phyloP scores from a whole-genome alignment of 1,140 invertebrate genomes.

The Steinernema feltiae region DNA sequence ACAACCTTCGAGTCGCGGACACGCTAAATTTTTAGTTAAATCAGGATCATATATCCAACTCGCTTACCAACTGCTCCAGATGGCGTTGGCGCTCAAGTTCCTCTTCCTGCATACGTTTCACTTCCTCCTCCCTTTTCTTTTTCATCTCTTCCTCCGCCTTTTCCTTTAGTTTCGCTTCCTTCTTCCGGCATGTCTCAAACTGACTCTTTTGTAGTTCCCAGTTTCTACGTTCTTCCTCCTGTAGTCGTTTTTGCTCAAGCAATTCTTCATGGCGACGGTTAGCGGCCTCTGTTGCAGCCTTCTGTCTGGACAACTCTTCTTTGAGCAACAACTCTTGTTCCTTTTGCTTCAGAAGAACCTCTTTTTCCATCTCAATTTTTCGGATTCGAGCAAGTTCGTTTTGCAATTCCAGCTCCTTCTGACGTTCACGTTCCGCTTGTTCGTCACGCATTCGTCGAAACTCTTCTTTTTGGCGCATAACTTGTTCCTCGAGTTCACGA shows the following conservation, averaged over 20 bases:
- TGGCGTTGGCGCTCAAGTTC: not conserved
- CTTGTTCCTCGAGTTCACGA: not conserved
- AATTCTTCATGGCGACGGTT: slow-evolving; percentile 1
- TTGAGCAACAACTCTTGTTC: slow-evolving; percentile 19
- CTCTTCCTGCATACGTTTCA: slow-evolving; percentile 13
- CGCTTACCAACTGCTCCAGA: not conserved
- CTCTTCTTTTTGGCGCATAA: not conserved
- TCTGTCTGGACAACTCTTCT: not conserved
- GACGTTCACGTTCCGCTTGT: not conserved
- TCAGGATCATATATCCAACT: not conserved
- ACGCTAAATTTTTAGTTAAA: not conserved
- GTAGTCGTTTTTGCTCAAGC: not conserved
- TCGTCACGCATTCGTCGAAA: not conserved
- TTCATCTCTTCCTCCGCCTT: slow-evolving; percentile 12
- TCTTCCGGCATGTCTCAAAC: slow-evolving; percentile 5
- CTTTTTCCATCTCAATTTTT: not conserved
- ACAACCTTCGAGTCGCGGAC: not conserved
- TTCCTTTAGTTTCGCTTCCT: slow-evolving; percentile 16
- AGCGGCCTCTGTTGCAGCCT: not conserved
- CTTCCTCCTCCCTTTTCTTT: not conserved
- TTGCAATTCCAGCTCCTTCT: not conserved
- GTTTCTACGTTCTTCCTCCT: slow-evolving; percentile 12
- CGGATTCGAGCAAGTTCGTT: not conserved
- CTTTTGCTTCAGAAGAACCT: not conserved
- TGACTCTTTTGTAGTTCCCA: slow-evolving; percentile 10